Conservation (phyloP, 2,113 vertebrate species). For the Halichoeres trimaculatus region DNA sequence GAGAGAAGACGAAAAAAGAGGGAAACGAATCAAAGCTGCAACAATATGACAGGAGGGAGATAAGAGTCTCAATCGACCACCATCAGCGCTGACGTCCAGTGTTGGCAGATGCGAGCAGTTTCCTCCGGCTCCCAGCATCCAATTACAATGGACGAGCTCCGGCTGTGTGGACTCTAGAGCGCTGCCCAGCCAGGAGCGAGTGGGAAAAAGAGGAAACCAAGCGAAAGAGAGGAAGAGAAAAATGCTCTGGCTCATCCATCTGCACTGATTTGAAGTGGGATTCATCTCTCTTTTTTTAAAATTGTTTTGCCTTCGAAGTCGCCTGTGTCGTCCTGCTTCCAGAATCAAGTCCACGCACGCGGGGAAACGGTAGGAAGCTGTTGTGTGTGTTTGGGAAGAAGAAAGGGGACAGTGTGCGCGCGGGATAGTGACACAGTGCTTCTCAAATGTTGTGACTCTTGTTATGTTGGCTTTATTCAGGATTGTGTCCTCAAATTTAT, state of each 20-base stretch:
- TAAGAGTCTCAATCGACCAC: constrained; percentile 42
- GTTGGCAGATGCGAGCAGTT: constrained; percentile 53
- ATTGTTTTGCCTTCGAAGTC: constrained; percentile 22
- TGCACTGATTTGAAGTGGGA: constrained; percentile 55
- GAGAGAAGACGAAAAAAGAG: background rate
- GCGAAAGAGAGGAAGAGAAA: constrained; percentile 6
- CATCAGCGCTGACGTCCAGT: constrained; percentile 65
- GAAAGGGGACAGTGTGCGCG: background rate
- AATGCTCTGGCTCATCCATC: constrained; percentile 25
- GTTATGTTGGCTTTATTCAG: background rate
- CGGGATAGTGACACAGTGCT: constrained; percentile 24
- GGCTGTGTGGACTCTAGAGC: constrained; percentile 52
- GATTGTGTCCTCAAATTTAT: background rate
- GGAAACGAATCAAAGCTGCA: constrained; percentile 41
- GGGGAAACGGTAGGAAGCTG: constrained; percentile 57
- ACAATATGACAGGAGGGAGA: constrained; percentile 48
- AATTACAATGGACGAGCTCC: constrained; percentile 41
- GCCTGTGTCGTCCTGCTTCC: constrained; percentile 19
- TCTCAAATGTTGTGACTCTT: background rate
- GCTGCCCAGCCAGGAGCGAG: constrained; percentile 36
- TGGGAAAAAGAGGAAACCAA: too few species aligned
- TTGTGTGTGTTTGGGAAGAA: background rate
- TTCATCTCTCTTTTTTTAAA: background rate
- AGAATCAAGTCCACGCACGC: constrained; percentile 41
- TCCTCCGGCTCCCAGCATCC: constrained; percentile 50